Evolutionary conservation across 2,797 vertebrate genomes (phyloP).

Genomic region (Allobates femoralis): DNA sequence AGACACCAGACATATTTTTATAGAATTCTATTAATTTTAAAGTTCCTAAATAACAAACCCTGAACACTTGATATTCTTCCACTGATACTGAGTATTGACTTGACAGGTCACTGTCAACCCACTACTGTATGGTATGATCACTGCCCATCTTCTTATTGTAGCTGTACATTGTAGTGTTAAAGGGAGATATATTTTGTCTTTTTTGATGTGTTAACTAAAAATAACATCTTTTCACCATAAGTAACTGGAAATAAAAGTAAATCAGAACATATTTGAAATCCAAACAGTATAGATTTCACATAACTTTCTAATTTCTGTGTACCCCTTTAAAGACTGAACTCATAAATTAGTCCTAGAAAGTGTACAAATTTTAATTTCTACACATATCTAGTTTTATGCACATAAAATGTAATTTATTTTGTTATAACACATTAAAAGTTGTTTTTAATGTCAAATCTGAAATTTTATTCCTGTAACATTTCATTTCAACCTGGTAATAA

Average conservation of each 20-base stretch:
- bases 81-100: slow-evolving; percentile 84
- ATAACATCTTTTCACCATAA: slow-evolving; percentile 79
- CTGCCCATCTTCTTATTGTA: slow-evolving; percentile 70
- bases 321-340: slow-evolving; percentile 79
- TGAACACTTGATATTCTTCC: slow-evolving; percentile 81
- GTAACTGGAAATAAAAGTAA: slow-evolving; percentile 83
- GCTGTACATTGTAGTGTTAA: slow-evolving; percentile 70
- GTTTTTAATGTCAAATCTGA: slow-evolving; percentile 72
- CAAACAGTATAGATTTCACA: slow-evolving; percentile 70
- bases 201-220: slow-evolving; percentile 79
- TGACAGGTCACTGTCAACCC: slow-evolving; percentile 80
- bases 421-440: slow-evolving; percentile 73
- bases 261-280: slow-evolving; percentile 73
- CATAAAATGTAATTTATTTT: slow-evolving; percentile 78
- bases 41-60: slow-evolving; percentile 81
- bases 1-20: slow-evolving; percentile 84
- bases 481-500: slow-evolving; percentile 72
- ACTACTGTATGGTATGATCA: slow-evolving; percentile 60
- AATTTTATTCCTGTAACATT: slow-evolving; percentile 71
- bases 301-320: slow-evolving; percentile 69
- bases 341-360: slow-evolving; percentile 71
- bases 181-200: slow-evolving; percentile 77
- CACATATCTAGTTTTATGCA: slow-evolving; percentile 73
- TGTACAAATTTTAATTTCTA: slow-evolving; percentile 73
- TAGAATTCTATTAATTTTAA: slow-evolving; percentile 84